Evolutionary conservation across 2,888 invertebrate genomes (phyloP).

Genomic region (Rhagonycha fulva): DNA sequence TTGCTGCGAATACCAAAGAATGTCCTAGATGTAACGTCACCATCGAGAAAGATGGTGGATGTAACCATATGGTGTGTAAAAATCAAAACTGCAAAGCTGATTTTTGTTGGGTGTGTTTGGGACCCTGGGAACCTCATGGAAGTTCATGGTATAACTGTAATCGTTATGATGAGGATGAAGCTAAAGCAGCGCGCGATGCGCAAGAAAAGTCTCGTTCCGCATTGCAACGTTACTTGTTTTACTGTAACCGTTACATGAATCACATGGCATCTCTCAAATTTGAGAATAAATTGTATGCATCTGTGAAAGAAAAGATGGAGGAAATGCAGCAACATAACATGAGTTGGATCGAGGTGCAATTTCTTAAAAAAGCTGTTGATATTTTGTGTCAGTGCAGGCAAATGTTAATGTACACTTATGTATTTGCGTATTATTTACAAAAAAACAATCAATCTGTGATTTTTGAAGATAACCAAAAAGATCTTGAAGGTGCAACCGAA

Average conservation of each 20-base stretch:
- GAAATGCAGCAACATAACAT: conserved; percentile 99
- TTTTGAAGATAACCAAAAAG: conserved; percentile 98
- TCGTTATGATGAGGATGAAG: conserved; percentile 93
- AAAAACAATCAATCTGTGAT: conserved; percentile 99
- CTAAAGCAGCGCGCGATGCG: conserved; percentile 93
- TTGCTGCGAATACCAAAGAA: conserved; percentile 98
- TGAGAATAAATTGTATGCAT: conserved; percentile 95
- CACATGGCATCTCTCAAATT: conserved; percentile 98
- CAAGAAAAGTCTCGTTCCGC: conserved; percentile 94
- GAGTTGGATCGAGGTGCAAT: conserved; percentile 99
- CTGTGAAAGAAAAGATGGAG: conserved; percentile 97
- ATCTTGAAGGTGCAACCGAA: conserved; percentile 97
- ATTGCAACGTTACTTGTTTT: conserved; percentile 95
- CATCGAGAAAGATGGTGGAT: conserved; percentile 97
- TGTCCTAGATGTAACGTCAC: conserved; percentile 97
- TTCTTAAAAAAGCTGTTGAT: conserved; percentile 96
- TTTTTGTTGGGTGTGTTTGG: conserved; percentile 99
- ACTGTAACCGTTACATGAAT: conserved; percentile 99
- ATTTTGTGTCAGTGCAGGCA: conserved; percentile 96
- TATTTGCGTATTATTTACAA: conserved; percentile 97
- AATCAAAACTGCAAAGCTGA: conserved; percentile 97
- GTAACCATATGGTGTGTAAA: conserved; percentile 99
- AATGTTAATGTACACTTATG: conserved; percentile 98
- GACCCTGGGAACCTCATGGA: conserved; percentile 98
- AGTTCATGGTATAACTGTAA: conserved; percentile 99